These are phyloP conservation scores for Blastobasis adustella DNA, from an alignment of 2,888 invertebrate species.

Conservation along the genomic window DNA sequence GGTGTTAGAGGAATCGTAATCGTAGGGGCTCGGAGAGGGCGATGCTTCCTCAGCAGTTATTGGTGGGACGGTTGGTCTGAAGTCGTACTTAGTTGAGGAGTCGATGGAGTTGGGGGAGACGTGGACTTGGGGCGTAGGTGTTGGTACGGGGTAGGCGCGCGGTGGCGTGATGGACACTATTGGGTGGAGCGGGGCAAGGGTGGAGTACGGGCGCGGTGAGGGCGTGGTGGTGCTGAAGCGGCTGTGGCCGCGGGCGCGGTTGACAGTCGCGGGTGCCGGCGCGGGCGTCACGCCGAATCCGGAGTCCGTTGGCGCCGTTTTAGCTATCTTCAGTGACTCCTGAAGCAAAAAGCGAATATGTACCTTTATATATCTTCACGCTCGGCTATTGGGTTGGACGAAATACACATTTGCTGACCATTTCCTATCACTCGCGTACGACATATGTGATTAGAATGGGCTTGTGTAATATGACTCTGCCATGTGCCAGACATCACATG, in stretches of 20 bases:
- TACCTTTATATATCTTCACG: too few species aligned
- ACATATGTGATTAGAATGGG: too few species aligned
- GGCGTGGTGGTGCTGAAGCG: constrained; percentile 46
- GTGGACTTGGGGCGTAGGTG: constrained; percentile 54
- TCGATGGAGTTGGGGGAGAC: constrained; percentile 67
- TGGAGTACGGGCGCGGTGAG: constrained; percentile 30
- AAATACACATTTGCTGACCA: too few species aligned
- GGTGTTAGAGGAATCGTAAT: constrained; percentile 56
- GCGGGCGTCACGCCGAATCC: constrained; percentile 77
- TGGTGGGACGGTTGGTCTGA: constrained; percentile 58
- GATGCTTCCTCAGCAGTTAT: constrained; percentile 54
- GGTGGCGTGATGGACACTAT: constrained; percentile 46
- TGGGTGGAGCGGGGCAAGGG: constrained; percentile 33
- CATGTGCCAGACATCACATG: too few species aligned
- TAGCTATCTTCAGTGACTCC: constrained; percentile 83
- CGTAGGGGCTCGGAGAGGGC: constrained; percentile 47
- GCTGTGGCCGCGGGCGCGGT: constrained; percentile 40
- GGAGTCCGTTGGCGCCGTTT: constrained; percentile 80
- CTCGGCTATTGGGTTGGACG: too few species aligned
- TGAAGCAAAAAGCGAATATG: constrained; percentile 34
- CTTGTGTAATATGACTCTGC: too few species aligned
- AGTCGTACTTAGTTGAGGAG: constrained; percentile 50
- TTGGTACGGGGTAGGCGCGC: constrained; percentile 37
- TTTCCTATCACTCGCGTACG: too few species aligned
- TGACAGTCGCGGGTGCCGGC: constrained; percentile 47